phyloP scores from a whole-genome alignment of 2,888 invertebrate genomes.

The Ashinkailepas kermadecensis region DNA sequence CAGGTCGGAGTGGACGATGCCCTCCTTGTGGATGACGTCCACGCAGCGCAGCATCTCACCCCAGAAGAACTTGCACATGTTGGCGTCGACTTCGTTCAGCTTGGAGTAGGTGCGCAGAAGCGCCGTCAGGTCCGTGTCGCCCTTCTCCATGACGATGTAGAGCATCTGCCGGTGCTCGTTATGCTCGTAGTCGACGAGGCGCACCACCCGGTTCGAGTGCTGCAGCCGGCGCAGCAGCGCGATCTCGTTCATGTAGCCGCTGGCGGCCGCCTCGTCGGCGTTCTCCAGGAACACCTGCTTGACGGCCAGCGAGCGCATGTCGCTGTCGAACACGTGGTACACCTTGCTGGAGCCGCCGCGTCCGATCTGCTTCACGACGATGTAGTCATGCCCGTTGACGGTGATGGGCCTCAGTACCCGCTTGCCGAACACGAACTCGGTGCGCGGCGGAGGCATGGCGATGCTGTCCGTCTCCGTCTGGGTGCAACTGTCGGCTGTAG shows the following conservation, averaged over 20 bases:
- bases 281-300: slow-evolving; percentile 73
- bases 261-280: slow-evolving; percentile 58
- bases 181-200: slow-evolving; percentile 75
- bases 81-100: slow-evolving; percentile 53
- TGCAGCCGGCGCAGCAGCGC: slow-evolving; percentile 70
- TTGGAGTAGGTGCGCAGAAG: slow-evolving; percentile 51
- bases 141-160: slow-evolving; percentile 84
- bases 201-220: slow-evolving; percentile 71
- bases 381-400: slow-evolving; percentile 68
- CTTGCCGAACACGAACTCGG: slow-evolving; percentile 1
- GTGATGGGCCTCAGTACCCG: slow-evolving; percentile 27
- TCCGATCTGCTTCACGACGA: slow-evolving; percentile 66
- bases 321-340: slow-evolving; percentile 57
- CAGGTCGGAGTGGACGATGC: slow-evolving; percentile 91
- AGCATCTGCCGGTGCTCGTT: slow-evolving; percentile 55
- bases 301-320: slow-evolving; percentile 57
- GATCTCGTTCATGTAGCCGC: slow-evolving; percentile 84
- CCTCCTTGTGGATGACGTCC: slow-evolving; percentile 78
- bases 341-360: slow-evolving; percentile 88
- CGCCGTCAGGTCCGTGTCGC: slow-evolving; percentile 77
- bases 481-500: neutral
- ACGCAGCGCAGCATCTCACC: slow-evolving; percentile 88
- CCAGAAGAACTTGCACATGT: slow-evolving; percentile 80
- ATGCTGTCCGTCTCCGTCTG: neutral
- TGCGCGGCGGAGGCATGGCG: slow-evolving; percentile 3